Percentiles rank a stretch among this genome's conserved stretches.
Evolutionary conservation across 2,888 invertebrate species (phyloP).

Genomic region (Andrena marginata): DNA sequence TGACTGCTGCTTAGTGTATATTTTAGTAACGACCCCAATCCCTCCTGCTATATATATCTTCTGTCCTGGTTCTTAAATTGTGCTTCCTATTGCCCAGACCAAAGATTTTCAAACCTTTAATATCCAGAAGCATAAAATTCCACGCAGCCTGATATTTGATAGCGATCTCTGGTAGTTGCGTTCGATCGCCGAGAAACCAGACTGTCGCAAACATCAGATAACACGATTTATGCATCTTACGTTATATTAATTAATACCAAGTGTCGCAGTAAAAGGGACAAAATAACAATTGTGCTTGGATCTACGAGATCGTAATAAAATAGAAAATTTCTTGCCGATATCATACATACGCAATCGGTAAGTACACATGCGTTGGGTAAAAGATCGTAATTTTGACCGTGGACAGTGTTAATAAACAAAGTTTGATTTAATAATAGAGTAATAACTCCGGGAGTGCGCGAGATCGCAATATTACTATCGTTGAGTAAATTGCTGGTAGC

Average conservation of each 20-base stretch:
- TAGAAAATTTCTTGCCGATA: background rate
- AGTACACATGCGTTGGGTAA: background rate
- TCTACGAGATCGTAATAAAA: background rate
- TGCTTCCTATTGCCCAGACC: slow-evolving; percentile 77
- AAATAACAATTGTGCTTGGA: background rate
- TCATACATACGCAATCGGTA: background rate
- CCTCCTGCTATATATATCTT: slow-evolving; percentile 83
- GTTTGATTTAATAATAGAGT: background rate
- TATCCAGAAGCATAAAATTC: slow-evolving; percentile 26
- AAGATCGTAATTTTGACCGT: background rate
- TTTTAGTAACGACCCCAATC: slow-evolving; percentile 85
- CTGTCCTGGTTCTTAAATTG: slow-evolving; percentile 82
- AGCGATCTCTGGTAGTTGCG: background rate
- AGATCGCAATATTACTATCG: background rate
- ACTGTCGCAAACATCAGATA: no score
- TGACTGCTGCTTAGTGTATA: slow-evolving; percentile 83
- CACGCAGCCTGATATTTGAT: background rate
- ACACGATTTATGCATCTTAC: background rate
- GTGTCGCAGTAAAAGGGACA: no score
- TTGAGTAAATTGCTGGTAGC: background rate
- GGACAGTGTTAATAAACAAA: no score
- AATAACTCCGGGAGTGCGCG: background rate
- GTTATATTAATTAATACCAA: background rate
- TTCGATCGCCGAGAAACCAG: background rate
- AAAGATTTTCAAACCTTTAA: slow-evolving; percentile 69